Base-by-base conservation (phyloP, 2,888 invertebrate genomes). In the Bruchidius siliquastri region DNA sequence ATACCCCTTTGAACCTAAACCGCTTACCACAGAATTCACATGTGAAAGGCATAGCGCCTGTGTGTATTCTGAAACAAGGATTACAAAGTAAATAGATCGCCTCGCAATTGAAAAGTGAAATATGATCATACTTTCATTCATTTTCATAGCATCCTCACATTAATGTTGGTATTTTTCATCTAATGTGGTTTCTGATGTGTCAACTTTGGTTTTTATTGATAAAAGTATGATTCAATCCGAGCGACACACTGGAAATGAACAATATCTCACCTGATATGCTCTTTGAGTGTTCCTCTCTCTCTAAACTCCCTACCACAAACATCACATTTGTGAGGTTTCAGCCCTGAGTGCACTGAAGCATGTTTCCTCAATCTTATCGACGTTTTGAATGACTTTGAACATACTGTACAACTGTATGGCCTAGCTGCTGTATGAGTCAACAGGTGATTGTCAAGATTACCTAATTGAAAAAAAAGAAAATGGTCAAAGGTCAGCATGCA, bases 1-100 rank as follows among this genome's bases (percentile, higher is more conserved):
- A 85, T 69, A 93, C 92, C 76, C 93, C 93, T 83, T 93, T 93
- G 82, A 93, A 94, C 32, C 93, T 87, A 83, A 94, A 94, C 20
- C 90, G 89, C 85, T 93, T 93, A 21, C 91, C 91, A 81, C 94
- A 94, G 83, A 91, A 92, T 81, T 92, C 91, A 79, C 94, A 94
- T 0, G 91, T 88, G 79, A 92, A 92, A 0, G 94, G 94, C 92
- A 93, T 92, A 0, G 91, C 91, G 8, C 94, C 94, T 0, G 94
- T 94, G 78, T 94, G 94, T 20, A 93, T 92, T 32, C 94, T 90
- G 81, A 91, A 91, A 26, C 3, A 26, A n/a, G n/a, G n/a, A n/a
- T n/a, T n/a, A n/a, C n/a, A n/a, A n/a, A n/a, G n/a, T n/a, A n/a
- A n/a, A n/a, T n/a, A n/a, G n/a, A n/a, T n/a, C n/a, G n/a, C n/a